Base-by-base conservation (phyloP, 2,888 invertebrate species). In the Polyommatus icarus region DNA sequence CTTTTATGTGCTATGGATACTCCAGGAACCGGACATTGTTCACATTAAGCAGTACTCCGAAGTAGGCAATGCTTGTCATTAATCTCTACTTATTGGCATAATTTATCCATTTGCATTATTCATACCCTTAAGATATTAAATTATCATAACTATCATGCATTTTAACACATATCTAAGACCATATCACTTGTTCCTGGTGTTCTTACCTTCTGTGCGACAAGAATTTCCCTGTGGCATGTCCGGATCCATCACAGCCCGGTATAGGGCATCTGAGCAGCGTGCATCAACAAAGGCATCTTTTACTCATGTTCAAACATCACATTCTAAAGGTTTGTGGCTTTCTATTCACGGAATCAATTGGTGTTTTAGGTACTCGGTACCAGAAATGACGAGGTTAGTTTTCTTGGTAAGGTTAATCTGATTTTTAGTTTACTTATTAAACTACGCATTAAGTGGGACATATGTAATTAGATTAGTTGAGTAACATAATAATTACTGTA, bases 191-290 rank as follows among this genome's bases (percentile, higher is more conserved):
- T 54, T 54, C 54, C 54, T 54, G 54, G 54, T 54, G 50, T 76
- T 77, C 95, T 96, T 96, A 98, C 98, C 98, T 99, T 95, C 99
- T 96, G 94, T 99, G 99, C 84, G 99, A 99, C 91, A 99, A 96
- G 95, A 99, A 99, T 96, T 99, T 99, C 88, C 99, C 99, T 85
- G 99, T 99, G 86, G 99, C 98, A 95, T 99, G 99, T 91, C 99
- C 99, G 86, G 99, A 98, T 87, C 99, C 99, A 94, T 99, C 99
- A 95, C 99, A 99, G 89, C 98, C 98, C 90, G 98, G 98, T 91
- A 98, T 98, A 86, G 98, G 98, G 95, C 98, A 98, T 96, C 97
- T 97, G 96, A 91, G 94, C 94, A 92, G 95, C 95, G 94, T 95
- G 95, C 90, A 95, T 85, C 89, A 91, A 92, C 83, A 88, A 87